Percentiles rank a stretch among this genome's conserved stretches.
phyloP scores from a whole-genome alignment of 2,113 vertebrate genomes.

The Crotalus tigris region DNA sequence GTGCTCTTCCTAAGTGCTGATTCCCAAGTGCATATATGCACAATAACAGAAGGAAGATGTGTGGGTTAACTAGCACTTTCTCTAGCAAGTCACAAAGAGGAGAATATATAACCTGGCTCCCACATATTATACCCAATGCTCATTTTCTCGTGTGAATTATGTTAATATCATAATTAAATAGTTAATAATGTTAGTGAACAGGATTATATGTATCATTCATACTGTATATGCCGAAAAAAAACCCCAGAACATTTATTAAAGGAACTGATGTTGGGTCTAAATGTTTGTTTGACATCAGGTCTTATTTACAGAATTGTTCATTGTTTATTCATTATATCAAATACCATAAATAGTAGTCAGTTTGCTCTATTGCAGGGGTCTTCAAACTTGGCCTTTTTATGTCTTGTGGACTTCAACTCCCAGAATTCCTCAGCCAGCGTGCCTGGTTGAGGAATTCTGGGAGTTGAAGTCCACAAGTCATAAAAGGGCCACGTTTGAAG shows the following conservation, averaged over 20 bases:
- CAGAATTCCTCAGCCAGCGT: too few relatives aligned
- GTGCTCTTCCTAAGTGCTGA: background rate
- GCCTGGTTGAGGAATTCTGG: too few relatives aligned
- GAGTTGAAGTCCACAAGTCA: too few relatives aligned
- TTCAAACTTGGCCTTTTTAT: too few relatives aligned
- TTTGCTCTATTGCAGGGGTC: background rate
- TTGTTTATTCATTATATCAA: background rate
- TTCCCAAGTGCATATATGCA: background rate
- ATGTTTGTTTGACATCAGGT: background rate
- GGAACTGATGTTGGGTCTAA: background rate
- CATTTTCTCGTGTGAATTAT: constrained; percentile 1
- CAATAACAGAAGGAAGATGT: background rate
- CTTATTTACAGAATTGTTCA: background rate
- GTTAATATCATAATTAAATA: rapidly evolving
- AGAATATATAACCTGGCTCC: background rate
- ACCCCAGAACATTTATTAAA: background rate
- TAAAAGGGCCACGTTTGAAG: too few relatives aligned
- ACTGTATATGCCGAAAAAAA: background rate
- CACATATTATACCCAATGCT: rapidly evolving
- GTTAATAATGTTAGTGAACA: background rate
- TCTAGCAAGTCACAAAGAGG: background rate
- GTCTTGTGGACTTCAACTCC: too few relatives aligned
- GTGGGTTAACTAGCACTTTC: background rate
- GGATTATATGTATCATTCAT: background rate
- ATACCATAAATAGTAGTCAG: background rate